phyloP scores from a whole-genome alignment of 2,888 invertebrate genomes.

The Catotricha subobsoleta region DNA sequence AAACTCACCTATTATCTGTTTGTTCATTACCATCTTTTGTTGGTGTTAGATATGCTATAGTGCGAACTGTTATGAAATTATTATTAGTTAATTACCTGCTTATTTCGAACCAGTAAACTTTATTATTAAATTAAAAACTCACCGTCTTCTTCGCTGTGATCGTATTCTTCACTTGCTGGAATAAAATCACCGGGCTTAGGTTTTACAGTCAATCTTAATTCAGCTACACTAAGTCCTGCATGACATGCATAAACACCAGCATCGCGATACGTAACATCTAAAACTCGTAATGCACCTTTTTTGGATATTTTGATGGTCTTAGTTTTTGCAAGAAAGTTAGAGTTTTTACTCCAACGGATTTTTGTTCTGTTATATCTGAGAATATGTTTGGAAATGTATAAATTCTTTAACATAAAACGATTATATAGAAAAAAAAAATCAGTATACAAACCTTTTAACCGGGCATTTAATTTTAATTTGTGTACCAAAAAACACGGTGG shows the following conservation, averaged over 20 bases:
- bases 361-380: constrained; percentile 51
- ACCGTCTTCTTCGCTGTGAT: constrained; percentile 18
- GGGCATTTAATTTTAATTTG: constrained; percentile 89
- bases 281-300: constrained; percentile 76
- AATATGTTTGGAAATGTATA: too few species aligned
- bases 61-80: too few species aligned
- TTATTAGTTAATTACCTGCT: too few species aligned
- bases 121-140: too few species aligned
- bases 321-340: constrained; percentile 54
- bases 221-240: constrained; percentile 65
- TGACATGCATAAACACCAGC: constrained; percentile 74
- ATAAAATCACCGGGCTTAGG: constrained; percentile 62
- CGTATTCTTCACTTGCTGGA: constrained; percentile 54
- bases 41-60: constrained; percentile 1
- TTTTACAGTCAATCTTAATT: constrained; percentile 62
- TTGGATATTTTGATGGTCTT: constrained; percentile 76
- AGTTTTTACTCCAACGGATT: constrained; percentile 80
- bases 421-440: not conserved
- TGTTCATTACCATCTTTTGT: constrained; percentile 1
- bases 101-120: too few species aligned
- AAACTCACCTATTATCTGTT: not conserved
- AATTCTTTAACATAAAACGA: not conserved
- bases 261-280: constrained; percentile 62
- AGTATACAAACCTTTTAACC: constrained; percentile 43
- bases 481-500: constrained; percentile 77